Evolutionary conservation across 2,113 vertebrate genomes (phyloP).

Genomic region (Barbus barbus): DNA sequence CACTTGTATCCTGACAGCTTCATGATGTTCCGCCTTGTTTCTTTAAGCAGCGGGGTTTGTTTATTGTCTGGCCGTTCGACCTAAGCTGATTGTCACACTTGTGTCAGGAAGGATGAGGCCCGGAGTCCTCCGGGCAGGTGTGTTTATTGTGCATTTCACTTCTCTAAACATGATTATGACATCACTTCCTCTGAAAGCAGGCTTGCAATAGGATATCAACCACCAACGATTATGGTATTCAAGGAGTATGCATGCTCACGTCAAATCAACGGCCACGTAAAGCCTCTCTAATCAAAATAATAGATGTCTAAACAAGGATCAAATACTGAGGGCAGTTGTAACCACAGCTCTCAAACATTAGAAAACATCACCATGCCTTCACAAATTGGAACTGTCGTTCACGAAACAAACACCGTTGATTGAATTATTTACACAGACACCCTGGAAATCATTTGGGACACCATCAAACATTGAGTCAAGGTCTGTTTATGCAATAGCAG

Average conservation of each 20-base stretch:
- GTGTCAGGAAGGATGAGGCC: constrained; percentile 22
- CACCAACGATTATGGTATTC: background rate
- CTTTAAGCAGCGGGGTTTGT: constrained; percentile 56
- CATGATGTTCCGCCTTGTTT: constrained; percentile 45
- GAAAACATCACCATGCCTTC: background rate
- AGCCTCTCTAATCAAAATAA: constrained; percentile 17
- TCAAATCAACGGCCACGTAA: background rate
- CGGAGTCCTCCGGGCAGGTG: constrained; percentile 71
- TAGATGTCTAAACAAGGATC: background rate
- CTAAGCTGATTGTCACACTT: constrained; percentile 61
- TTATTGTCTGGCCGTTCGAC: constrained; percentile 69
- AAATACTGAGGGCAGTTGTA: too few relatives aligned
- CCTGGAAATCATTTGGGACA: background rate
- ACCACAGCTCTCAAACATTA: constrained; percentile 4
- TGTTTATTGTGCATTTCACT: constrained; percentile 70
- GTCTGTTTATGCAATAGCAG: constrained; percentile 5
- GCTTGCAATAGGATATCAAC: background rate
- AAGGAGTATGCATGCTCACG: background rate
- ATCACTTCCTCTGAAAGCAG: constrained; percentile 66
- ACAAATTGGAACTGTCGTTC: background rate
- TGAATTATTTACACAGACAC: constrained; percentile 14
- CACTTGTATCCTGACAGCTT: constrained; percentile 51
- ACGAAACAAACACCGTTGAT: background rate
- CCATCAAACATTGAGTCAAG: background rate
- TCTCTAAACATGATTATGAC: constrained; percentile 72